A percentile compares a stretch with the other conserved stretches of the same genome.
These are phyloP conservation scores for Pandemis corylana DNA, from an alignment of 2,888 invertebrate genomes.

Conservation along the genomic window DNA sequence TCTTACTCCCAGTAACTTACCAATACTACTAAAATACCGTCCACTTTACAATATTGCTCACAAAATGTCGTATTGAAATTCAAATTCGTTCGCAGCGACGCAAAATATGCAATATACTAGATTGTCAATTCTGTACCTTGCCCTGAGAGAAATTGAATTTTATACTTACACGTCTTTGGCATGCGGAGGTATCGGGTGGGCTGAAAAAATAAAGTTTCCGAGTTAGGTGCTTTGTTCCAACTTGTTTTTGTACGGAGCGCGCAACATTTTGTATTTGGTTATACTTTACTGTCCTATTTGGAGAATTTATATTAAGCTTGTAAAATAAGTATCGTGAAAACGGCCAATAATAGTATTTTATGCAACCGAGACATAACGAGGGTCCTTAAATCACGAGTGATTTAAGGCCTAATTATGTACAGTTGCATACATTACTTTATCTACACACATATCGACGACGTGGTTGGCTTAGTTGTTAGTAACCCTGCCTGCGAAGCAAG, in stretches of 20 bases:
- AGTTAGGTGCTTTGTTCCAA: slow-evolving; percentile 1
- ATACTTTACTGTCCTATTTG: not conserved
- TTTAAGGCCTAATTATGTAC: too few species aligned
- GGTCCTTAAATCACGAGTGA: too few species aligned
- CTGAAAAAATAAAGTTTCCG: slow-evolving; percentile 5
- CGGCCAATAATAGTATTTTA: too few species aligned
- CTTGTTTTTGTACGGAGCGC: slow-evolving; percentile 3
- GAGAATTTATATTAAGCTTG: too few species aligned
- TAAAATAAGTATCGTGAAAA: too few species aligned
- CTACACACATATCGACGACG: too few species aligned
- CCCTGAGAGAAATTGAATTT: slow-evolving; percentile 41
- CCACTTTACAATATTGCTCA: slow-evolving; percentile 30
- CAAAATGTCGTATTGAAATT: slow-evolving; percentile 20
- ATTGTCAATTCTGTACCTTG: slow-evolving; percentile 44
- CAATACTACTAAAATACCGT: not conserved
- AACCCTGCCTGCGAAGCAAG: too few species aligned
- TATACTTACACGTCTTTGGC: slow-evolving; percentile 32
- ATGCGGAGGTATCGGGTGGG: slow-evolving; percentile 34
- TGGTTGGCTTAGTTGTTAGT: too few species aligned
- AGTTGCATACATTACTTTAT: too few species aligned
- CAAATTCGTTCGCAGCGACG: slow-evolving; percentile 29
- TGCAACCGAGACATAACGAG: too few species aligned
- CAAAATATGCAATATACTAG: slow-evolving; percentile 45
- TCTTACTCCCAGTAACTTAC: not conserved
- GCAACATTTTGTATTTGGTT: not conserved